Evolutionary conservation across 1,140 invertebrate genomes (phyloP), one percentile per base, ranked within the genome.

Genomic region (Luehdorfia chinensis): DNA sequence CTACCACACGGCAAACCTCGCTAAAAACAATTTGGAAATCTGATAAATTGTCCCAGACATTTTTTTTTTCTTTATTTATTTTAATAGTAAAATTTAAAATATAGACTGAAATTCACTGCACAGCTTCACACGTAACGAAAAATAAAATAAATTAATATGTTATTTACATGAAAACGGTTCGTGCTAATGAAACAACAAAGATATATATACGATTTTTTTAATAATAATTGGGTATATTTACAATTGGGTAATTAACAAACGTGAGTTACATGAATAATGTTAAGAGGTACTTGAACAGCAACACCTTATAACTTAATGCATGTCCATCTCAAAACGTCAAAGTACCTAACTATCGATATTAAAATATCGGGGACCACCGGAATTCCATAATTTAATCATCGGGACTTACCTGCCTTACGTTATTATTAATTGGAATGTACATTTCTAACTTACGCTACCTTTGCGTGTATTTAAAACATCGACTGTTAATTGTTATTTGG

Each of bases 201-300:
- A 53, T 80, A 70, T 75, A 77, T 84, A 84, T 66, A 76, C 78
- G 78, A 84, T 54, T 78, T 80, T 84, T 70, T 81, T 84, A 41
- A 41, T 75, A 78, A 83, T 81, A 78, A 80, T 81, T 74, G 78
- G 78, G 74, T 85, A 81, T 85, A 85, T 85, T 85, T 85, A 85
- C 78, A 85, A 63, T 77, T 79, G 70, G 73, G 72, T 83, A 78
- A 73, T 76, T 80, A 81, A 83, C 78, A 83, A 85, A 81, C 70
- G 71, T 83, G 78, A 79, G 70, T 79, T 84, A 84, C 64, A 79
- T 85, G 70, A 72, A 66, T 84, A 63, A 77, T 67, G 48, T 76
- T 65, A 70, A 67, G 64, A 73, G 69, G 62, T 75, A 75, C 56
- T 58, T 62, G 59, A 63, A 68, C 55, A 59, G 57, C 66, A 72